Percentiles rank a stretch among this genome's conserved stretches.
phyloP scores from a whole-genome alignment of 2,113 vertebrate genomes.

The Tor tambroides region DNA sequence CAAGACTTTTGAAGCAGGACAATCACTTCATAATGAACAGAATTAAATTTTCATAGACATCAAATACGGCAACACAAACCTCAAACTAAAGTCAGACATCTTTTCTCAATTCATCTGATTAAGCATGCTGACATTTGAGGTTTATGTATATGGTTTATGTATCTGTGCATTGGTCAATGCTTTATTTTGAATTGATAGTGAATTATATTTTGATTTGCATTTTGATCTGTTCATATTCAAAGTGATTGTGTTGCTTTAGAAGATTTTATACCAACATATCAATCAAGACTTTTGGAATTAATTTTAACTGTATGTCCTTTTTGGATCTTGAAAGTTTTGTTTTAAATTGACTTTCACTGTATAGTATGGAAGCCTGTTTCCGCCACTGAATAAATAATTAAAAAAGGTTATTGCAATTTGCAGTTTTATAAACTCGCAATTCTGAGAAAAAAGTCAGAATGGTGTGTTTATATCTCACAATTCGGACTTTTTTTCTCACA shows the following conservation, averaged over 20 bases:
- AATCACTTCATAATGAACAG: not conserved
- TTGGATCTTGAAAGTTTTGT: not conserved
- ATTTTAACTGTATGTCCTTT: not conserved
- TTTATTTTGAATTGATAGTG: not conserved
- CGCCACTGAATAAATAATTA: too few species aligned
- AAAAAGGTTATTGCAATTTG: too few species aligned
- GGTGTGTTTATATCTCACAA: too few species aligned
- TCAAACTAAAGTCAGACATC: not conserved
- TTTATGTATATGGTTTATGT: not conserved
- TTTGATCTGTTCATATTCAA: not conserved
- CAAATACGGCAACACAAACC: not conserved
- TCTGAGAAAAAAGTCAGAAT: too few species aligned
- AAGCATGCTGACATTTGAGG: not conserved
- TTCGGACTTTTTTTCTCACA: too few species aligned
- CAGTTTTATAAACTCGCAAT: too few species aligned
- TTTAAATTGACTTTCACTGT: not conserved
- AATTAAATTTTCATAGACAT: not conserved
- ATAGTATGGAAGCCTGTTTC: too few species aligned
- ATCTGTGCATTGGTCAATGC: not conserved
- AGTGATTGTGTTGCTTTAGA: too few species aligned
- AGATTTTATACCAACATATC: not conserved
- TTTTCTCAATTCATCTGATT: not conserved
- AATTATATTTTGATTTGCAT: not conserved
- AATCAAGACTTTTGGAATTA: not conserved
- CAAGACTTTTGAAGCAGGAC: too few species aligned